Evolutionary conservation across 1,140 invertebrate species (phyloP).

Genomic region (Thaumetopoea pityocampa): DNA sequence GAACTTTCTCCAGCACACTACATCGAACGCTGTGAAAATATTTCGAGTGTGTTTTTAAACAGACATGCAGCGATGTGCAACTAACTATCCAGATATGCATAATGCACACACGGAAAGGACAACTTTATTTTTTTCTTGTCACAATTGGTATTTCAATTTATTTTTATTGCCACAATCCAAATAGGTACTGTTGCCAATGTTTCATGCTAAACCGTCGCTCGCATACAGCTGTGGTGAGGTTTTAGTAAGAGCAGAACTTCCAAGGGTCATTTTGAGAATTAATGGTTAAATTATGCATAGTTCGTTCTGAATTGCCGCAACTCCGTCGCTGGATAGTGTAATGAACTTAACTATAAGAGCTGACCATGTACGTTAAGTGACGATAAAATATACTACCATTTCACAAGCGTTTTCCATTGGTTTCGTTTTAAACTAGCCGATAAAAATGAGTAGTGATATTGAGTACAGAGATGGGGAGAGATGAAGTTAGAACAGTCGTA

Average conservation of each 20-base stretch:
- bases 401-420: slow-evolving; percentile 22
- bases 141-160: slow-evolving; percentile 8
- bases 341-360: slow-evolving; percentile 39
- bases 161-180: slow-evolving; percentile 12
- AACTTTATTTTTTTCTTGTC: background rate
- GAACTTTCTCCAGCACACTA: slow-evolving; percentile 58
- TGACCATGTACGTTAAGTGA: slow-evolving; percentile 33
- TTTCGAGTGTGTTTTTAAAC: slow-evolving; percentile 31
- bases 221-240: slow-evolving; percentile 42
- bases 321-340: slow-evolving; percentile 47
- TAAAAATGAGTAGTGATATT: slow-evolving; percentile 9
- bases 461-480: background rate
- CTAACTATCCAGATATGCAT: slow-evolving; percentile 1
- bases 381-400: slow-evolving; percentile 29
- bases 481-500: slow-evolving; percentile 9
- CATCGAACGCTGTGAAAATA: slow-evolving; percentile 25
- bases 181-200: slow-evolving; percentile 33
- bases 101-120: slow-evolving; percentile 14
- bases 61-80: slow-evolving; percentile 6
- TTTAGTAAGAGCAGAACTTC: slow-evolving; percentile 54
- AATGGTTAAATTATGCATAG: slow-evolving; percentile 70
- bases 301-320: slow-evolving; percentile 55
- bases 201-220: slow-evolving; percentile 34
- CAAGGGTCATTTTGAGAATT: slow-evolving; percentile 66
- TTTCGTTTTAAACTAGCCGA: slow-evolving; percentile 5